Evolutionary conservation across 2,888 invertebrate species (phyloP), one percentile per base, ranked within the genome.

Genomic region (Dusona sp.): DNA sequence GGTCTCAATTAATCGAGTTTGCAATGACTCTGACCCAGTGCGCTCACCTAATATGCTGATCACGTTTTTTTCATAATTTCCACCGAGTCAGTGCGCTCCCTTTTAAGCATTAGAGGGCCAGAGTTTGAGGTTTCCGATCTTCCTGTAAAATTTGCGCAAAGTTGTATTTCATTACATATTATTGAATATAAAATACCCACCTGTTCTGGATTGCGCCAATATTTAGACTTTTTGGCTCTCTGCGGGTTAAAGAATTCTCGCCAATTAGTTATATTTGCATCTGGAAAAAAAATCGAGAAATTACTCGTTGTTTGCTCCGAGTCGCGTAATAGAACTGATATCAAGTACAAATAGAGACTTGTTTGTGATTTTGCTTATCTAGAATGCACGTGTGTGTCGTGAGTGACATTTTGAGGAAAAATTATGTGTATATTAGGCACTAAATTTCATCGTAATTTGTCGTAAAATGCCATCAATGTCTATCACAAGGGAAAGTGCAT

Each of bases 1-100:
- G 68, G 74, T 70, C 75, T 84, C 57, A 82, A 87, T 87, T 87
- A 82, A 87, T 82, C 79, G 79, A 87, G 79, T 87, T 84, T 75
- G 68, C 84, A 75, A 74, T 82, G 79, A 73, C 54, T 82, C 75
- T 79, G 84, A 84, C 84, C 72, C 79, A 79, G 70, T 82, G 36
- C 75, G 64, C 22, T 70, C 51, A 22, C 51, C 57, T 70, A 64
- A 79, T 79, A 73, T 54, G 54, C 74, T 54, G 61, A 72, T 67
- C 51, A 70, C 54, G 74, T 74, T 64, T 61, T 83, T 68, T 57
- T 80, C 38, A 36, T 48, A 6, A 57, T 33, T 70, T 45, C 33
- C 9, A 25, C 29, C 33, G 11, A 36, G 16, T 33, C 33, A 25
- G 38, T 68, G 29, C 61, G 54, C 11, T 29, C 4, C 29, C 29